Evolutionary conservation across 2,888 invertebrate species (phyloP).

Genomic region (Dynastes hyllus): DNA sequence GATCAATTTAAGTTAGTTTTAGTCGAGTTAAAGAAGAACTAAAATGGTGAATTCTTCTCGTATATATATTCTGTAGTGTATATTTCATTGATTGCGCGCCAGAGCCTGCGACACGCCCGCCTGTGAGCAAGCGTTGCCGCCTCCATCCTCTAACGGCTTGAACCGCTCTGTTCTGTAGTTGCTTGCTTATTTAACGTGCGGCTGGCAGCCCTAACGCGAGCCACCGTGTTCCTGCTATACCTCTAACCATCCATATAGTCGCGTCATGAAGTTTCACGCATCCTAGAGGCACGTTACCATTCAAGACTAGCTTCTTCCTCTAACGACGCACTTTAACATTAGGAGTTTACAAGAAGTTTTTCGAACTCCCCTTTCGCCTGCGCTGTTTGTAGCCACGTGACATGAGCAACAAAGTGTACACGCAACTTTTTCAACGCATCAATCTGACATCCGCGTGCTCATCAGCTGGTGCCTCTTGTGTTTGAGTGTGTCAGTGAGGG

Average conservation of each 20-base stretch:
- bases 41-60: constrained; percentile 22
- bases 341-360: constrained; percentile 50
- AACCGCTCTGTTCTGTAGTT: constrained; percentile 69
- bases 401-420: constrained; percentile 69
- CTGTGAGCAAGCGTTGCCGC: constrained; percentile 70
- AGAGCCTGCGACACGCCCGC: constrained; percentile 70
- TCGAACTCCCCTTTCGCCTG: constrained; percentile 57
- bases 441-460: constrained; percentile 54
- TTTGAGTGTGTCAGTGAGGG: constrained; percentile 56
- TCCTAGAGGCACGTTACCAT: constrained; percentile 23
- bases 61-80: constrained; percentile 61
- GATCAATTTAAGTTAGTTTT: constrained; percentile 16
- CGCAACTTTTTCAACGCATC: constrained; percentile 59
- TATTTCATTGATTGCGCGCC: constrained; percentile 70
- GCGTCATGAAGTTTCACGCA: constrained; percentile 56
- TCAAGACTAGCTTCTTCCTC: neutral
- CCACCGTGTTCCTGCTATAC: constrained; percentile 57
- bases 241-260: constrained; percentile 59
- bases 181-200: constrained; percentile 71
- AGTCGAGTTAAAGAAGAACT: constrained; percentile 32
- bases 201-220: constrained; percentile 69
- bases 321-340: constrained; percentile 1
- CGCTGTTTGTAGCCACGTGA: constrained; percentile 66
- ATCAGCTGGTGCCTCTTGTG: constrained; percentile 54
- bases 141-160: constrained; percentile 66